Percentiles rank a stretch among this genome's conserved stretches.
These are phyloP conservation scores for Dendroctonus ponderosae DNA, from an alignment of 1,140 invertebrate species.

Conservation along the genomic window DNA sequence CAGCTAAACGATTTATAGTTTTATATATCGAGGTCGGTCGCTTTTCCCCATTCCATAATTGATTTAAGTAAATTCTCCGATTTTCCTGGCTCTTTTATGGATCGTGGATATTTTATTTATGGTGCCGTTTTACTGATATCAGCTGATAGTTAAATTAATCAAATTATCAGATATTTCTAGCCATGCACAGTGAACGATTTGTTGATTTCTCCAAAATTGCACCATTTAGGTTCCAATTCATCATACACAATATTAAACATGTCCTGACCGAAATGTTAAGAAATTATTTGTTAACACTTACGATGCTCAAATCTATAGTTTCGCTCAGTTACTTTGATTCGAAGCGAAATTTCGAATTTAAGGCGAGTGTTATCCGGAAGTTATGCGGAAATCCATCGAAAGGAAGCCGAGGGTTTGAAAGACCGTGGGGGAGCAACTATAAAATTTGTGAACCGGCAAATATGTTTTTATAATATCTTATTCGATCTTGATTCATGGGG, in stretches of 20 bases:
- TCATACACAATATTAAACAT: no score
- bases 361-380: constrained; percentile 19
- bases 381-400: constrained; percentile 27
- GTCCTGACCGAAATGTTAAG: no score
- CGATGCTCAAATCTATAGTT: no score
- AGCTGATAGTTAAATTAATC: no score
- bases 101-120: constrained; percentile 31
- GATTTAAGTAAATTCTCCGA: constrained; percentile 44
- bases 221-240: no score
- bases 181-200: no score
- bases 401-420: constrained; percentile 15
- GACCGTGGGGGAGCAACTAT: constrained; percentile 25
- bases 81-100: constrained; percentile 24
- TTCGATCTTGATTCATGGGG: constrained; percentile 35
- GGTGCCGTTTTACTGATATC: not conserved
- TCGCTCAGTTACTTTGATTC: no score
- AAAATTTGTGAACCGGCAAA: constrained; percentile 36
- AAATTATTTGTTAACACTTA: no score
- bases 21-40: constrained; percentile 41
- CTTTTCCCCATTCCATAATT: constrained; percentile 41
- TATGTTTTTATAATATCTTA: constrained; percentile 39
- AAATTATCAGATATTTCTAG: no score
- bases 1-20: constrained; percentile 48
- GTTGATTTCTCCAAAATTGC: no score
- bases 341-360: not conserved